Evolutionary conservation across 2,113 vertebrate genomes (phyloP), one percentile per base, ranked within the genome.

Genomic region (Entelurus aequoreus): DNA sequence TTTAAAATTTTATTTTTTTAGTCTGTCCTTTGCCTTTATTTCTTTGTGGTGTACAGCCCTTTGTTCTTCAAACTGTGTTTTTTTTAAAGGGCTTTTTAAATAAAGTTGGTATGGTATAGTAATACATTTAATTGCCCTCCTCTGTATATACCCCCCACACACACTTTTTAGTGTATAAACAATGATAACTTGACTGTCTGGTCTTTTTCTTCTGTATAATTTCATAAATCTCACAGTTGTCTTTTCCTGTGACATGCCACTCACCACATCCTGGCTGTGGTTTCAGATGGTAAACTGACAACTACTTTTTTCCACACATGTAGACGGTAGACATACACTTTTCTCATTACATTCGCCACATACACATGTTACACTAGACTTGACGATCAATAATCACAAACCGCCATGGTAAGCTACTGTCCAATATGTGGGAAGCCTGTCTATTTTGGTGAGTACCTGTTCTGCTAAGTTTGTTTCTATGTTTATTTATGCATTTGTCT

Each of bases 401-500:
- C 16, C 60, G 86, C 79, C 73, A 92, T 92, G 90, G 89, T 93
- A 77, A 85, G 86, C 68, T 93, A 90, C 81, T 92, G 91, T 81
- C 91, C 90, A 57, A 87, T 91, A 68, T 92, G 90, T 73, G 88
- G 88, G 71, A 92, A 92, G 73, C 91, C 90, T 10, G 90, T 93
- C 87, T 92, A 91, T 85, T 92, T 93, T 79, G 92, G 90, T 92
- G 75, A 91, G 91, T 90, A 14, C 49, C 14, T 58, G 51, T 77
- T 42, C 40, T 78, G 21, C 63, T 70, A 55, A n/a, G 3, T n/a
- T 21, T 54, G 4, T n/a, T 21, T 54, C 28, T 50, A 49, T 63
- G 36, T 56, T 54, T 63, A 19, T 51, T 49, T 38, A 58, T 71
- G 10, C 10, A 60, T 63, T 15, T 44, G 35, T 54, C 14, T 54